Evolutionary conservation across 2,888 invertebrate genomes (phyloP).

Genomic region (Coelogynopora nodosa): DNA sequence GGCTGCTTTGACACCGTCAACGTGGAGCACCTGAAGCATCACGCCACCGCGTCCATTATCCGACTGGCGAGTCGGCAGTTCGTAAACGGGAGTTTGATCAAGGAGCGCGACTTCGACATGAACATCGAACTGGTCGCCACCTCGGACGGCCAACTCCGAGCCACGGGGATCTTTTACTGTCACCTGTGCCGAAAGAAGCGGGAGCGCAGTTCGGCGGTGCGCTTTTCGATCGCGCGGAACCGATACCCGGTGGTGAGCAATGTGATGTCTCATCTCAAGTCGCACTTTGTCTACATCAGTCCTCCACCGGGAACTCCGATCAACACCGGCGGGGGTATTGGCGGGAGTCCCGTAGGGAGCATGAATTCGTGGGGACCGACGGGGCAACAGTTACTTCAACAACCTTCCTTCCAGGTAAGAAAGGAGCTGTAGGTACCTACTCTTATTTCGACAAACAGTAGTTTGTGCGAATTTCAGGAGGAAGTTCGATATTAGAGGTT

Average conservation of each 20-base stretch:
- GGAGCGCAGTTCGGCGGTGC: constrained; percentile 41
- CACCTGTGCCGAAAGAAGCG: constrained; percentile 43
- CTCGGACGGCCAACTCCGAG: constrained; percentile 39
- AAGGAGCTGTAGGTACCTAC: too few relatives aligned
- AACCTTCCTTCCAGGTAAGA: too few relatives aligned
- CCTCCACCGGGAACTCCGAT: constrained; percentile 14
- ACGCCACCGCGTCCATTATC: constrained; percentile 38
- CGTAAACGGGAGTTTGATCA: constrained; percentile 30
- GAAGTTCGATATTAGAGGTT: too few relatives aligned
- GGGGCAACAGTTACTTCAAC: too few relatives aligned
- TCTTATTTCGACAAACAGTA: too few relatives aligned
- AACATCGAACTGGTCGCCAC: constrained; percentile 36
- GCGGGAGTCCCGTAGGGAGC: too few relatives aligned
- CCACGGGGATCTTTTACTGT: constrained; percentile 43
- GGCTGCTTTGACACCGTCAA: constrained; percentile 7
- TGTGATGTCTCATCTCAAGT: constrained; percentile 45
- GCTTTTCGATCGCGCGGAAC: constrained; percentile 44
- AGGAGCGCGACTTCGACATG: constrained; percentile 43
- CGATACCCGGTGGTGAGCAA: constrained; percentile 44
- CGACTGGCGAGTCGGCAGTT: constrained; percentile 43
- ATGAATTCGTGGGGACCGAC: too few relatives aligned
- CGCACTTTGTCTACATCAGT: constrained; percentile 29
- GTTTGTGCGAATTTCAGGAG: too few relatives aligned
- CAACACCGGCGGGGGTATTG: too few relatives aligned
- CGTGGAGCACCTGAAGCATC: constrained; percentile 41